A percentile compares a stretch with the other conserved stretches of the same genome.
phyloP scores from a whole-genome alignment of 2,113 vertebrate species.

The Rhinoderma darwinii region DNA sequence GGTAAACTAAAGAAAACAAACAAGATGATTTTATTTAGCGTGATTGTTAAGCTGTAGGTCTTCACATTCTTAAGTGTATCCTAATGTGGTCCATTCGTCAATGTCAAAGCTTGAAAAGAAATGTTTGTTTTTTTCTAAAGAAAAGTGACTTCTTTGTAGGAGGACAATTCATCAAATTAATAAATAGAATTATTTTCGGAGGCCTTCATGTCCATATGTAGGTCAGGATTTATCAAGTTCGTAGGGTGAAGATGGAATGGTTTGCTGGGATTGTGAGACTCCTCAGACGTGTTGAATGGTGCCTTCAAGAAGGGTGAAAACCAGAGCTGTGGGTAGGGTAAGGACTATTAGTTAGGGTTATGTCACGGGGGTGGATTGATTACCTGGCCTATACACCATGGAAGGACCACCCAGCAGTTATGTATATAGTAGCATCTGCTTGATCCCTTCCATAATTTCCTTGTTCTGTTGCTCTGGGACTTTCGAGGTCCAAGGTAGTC shows the following conservation, averaged over 20 bases:
- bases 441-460: not conserved
- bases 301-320: not conserved
- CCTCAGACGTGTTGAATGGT: not conserved
- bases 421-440: not conserved
- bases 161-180: slow-evolving; percentile 40
- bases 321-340: not conserved
- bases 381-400: not conserved
- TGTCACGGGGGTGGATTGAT: not conserved
- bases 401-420: not conserved
- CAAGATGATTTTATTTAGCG: slow-evolving; percentile 26
- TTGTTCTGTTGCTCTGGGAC: not conserved
- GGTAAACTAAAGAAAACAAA: slow-evolving; percentile 8
- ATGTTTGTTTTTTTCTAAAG: slow-evolving; percentile 37
- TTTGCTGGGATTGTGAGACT: not conserved
- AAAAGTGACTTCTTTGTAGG: slow-evolving; percentile 22
- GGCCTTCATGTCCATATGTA: not conserved
- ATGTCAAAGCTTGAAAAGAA: not conserved
- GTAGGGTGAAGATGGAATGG: not conserved
- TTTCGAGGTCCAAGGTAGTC: not conserved
- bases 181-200: slow-evolving; percentile 17
- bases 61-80: not conserved
- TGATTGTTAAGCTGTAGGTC: not conserved
- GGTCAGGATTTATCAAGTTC: slow-evolving; percentile 7
- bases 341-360: not conserved
- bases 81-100: slow-evolving; percentile 20